Evolutionary conservation across 2,888 invertebrate species (phyloP).

Genomic region (Morinoia aosen): DNA sequence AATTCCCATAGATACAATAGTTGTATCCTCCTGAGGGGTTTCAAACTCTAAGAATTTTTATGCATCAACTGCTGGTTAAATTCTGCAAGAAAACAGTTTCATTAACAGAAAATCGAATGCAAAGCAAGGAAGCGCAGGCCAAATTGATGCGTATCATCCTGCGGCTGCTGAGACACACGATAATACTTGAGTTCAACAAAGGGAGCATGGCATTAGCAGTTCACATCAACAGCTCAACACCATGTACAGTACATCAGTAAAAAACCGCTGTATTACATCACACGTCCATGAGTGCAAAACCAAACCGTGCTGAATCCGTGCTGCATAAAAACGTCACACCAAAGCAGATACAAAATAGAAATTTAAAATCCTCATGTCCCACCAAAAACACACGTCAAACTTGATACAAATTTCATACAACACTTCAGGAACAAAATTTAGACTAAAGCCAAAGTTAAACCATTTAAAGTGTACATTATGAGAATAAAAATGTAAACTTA

Average conservation of each 20-base stretch:
- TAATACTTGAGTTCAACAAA: not conserved
- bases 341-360: not conserved
- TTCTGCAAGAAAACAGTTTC: too few species aligned
- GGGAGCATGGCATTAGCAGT: not conserved
- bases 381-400: not conserved
- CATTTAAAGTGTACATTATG: not conserved
- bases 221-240: not conserved
- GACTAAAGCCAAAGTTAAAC: not conserved
- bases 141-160: too few species aligned
- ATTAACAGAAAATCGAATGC: too few species aligned
- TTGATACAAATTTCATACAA: not conserved
- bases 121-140: too few species aligned
- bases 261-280: not conserved
- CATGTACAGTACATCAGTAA: not conserved
- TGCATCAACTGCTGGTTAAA: too few species aligned
- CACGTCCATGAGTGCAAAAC: not conserved
- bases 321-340: not conserved
- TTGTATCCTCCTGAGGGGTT: too few species aligned
- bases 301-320: not conserved
- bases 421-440: not conserved
- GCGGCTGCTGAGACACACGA: too few species aligned
- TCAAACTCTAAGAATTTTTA: too few species aligned
- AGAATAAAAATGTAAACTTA: not conserved
- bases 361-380: not conserved
- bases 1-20: too few species aligned